These are phyloP conservation scores for Falco novaeseelandiae DNA, from an alignment of 2,797 vertebrate genomes.

Conservation along the genomic window DNA sequence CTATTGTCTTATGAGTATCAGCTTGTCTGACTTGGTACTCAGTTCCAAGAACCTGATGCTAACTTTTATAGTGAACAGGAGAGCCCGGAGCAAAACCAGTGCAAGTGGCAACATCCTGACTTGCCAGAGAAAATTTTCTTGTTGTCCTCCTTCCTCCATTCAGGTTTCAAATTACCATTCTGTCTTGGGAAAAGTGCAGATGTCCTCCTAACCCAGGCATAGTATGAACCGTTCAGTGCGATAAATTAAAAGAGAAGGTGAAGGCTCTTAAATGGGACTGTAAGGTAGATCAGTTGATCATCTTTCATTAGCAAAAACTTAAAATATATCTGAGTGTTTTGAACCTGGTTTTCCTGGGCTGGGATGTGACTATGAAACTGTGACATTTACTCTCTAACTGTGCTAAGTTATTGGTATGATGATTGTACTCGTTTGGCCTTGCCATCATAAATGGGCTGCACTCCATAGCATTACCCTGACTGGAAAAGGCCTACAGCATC, in stretches of 20 bases:
- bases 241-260: neutral
- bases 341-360: neutral
- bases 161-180: neutral
- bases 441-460: neutral
- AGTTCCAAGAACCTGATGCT: neutral
- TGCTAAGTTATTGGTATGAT: neutral
- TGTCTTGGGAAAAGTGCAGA: neutral
- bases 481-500: neutral
- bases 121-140: neutral
- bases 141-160: neutral
- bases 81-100: neutral
- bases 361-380: neutral
- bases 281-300: neutral
- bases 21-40: neutral
- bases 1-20: neutral
- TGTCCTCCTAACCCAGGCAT: neutral
- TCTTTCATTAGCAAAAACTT: neutral
- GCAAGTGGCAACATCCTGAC: neutral
- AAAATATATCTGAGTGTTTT: neutral
- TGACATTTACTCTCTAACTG: neutral
- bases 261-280: neutral
- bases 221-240: neutral
- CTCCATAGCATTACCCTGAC: neutral
- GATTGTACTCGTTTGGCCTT: neutral
- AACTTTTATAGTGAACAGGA: neutral